A percentile compares a stretch with the other conserved stretches of the same genome.
Evolutionary conservation across 2,797 vertebrate species (phyloP).

Genomic region (Phrynocephalus vlangalii): DNA sequence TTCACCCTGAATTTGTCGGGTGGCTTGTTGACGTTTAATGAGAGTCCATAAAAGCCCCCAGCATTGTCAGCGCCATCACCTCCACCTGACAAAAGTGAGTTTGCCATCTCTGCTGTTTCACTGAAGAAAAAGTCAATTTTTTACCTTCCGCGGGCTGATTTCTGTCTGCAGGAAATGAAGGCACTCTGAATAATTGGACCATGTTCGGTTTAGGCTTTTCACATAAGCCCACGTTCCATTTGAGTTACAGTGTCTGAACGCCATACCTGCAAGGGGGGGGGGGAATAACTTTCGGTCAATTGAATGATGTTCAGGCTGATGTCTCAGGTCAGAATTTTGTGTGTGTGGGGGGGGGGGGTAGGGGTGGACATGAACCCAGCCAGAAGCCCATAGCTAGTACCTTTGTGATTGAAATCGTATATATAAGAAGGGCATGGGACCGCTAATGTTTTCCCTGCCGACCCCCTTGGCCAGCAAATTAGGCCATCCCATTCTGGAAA

Average conservation of each 20-base stretch:
- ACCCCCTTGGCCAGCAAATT: slow-evolving; percentile 91
- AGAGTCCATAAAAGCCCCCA: not conserved
- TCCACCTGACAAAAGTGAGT: not conserved
- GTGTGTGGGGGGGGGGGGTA: no score
- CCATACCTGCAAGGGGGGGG: slow-evolving; percentile 72
- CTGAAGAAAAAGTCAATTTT: slow-evolving; percentile 24
- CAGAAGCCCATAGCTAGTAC: slow-evolving; percentile 65
- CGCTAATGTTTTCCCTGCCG: slow-evolving; percentile 78
- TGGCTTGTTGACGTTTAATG: not conserved
- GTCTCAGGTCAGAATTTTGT: not conserved
- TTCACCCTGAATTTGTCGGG: not conserved
- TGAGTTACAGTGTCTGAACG: slow-evolving; percentile 84
- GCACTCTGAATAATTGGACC: slow-evolving; percentile 91
- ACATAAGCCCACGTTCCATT: slow-evolving; percentile 88
- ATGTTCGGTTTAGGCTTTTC: slow-evolving; percentile 86
- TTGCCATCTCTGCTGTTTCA: not conserved
- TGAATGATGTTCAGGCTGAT: not conserved
- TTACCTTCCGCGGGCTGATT: slow-evolving; percentile 80
- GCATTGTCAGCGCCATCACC: not conserved
- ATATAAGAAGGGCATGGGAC: slow-evolving; percentile 88
- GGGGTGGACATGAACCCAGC: not conserved
- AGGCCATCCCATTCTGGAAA: slow-evolving; percentile 92
- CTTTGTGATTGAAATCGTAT: slow-evolving; percentile 93
- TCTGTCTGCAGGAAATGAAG: slow-evolving; percentile 82
- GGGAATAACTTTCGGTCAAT: slow-evolving; percentile 8